A percentile compares a stretch with the other conserved stretches of the same genome.
Evolutionary conservation across 92 coral and sea anemone genomes (phyloP).

Genomic region (Heliopora coerulea): DNA sequence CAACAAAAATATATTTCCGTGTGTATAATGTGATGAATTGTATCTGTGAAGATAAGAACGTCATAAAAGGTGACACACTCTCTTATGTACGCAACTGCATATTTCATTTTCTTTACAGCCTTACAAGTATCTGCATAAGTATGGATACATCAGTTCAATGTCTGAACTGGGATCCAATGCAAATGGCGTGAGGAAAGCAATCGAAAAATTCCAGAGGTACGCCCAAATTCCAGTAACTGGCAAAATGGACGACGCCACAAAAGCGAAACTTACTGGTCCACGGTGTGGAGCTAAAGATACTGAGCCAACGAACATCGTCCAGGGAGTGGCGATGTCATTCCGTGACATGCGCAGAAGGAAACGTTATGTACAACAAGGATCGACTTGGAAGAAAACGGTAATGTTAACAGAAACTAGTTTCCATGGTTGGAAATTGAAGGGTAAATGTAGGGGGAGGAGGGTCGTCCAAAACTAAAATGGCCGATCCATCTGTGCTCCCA

Average conservation of each 20-base stretch:
- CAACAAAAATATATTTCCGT: too few relatives aligned
- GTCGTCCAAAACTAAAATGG: too few relatives aligned
- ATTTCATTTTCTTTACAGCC: conserved; percentile 3
- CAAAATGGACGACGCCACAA: conserved; percentile 49
- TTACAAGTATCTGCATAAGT: conserved; percentile 9
- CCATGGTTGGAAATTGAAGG: too few relatives aligned
- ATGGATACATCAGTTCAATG: conserved; percentile 16
- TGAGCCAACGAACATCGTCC: too few relatives aligned
- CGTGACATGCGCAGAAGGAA: background rate
- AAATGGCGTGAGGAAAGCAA: conserved; percentile 19
- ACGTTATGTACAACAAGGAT: conserved; percentile 24
- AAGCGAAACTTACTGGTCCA: conserved; percentile 43
- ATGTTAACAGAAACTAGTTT: too few relatives aligned
- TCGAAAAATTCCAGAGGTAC: conserved; percentile 51
- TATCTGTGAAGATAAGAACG: too few relatives aligned
- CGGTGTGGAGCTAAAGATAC: conserved; percentile 63
- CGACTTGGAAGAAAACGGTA: conserved; percentile 36
- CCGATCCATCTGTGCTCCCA: too few relatives aligned
- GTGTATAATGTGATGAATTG: too few relatives aligned
- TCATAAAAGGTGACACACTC: too few relatives aligned
- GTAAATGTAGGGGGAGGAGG: too few relatives aligned
- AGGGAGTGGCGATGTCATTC: background rate
- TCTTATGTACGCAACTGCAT: background rate
- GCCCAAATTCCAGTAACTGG: conserved; percentile 58
- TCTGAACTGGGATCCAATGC: background rate